Conservation (phyloP, 1,140 invertebrate species). For the Adelges cooleyi region DNA sequence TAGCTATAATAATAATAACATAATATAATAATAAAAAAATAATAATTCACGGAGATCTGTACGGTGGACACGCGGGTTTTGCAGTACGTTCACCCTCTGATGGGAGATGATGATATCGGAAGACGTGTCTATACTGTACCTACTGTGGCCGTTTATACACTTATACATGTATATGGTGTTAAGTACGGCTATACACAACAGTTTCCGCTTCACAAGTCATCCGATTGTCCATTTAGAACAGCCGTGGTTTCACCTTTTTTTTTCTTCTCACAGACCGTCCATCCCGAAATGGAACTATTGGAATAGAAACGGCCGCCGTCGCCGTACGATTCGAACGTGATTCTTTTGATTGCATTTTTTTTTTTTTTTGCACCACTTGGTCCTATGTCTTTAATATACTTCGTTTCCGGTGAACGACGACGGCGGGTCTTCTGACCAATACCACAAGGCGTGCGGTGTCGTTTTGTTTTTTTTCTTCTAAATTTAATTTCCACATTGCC, state of each 20-base stretch:
- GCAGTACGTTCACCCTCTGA: no score
- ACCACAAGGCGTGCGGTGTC: neutral
- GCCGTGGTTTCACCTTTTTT: neutral
- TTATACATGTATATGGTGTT: no score
- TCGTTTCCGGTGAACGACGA: constrained; percentile 12
- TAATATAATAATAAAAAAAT: no score
- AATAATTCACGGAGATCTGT: no score
- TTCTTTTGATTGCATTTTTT: constrained; percentile 6
- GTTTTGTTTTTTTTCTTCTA: neutral
- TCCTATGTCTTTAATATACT: neutral
- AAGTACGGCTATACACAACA: no score
- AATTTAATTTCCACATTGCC: no score
- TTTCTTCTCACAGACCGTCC: neutral
- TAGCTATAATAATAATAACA: no score
- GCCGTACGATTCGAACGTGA: constrained; percentile 12
- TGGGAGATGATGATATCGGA: no score
- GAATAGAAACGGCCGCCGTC: neutral
- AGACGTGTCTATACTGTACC: no score
- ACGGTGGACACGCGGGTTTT: no score
- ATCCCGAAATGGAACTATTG: constrained; percentile 16
- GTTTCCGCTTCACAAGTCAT: constrained; percentile 22
- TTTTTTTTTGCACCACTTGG: neutral
- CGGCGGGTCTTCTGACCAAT: neutral
- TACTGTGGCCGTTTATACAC: no score
- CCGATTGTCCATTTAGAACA: constrained; percentile 17